Base-by-base conservation (phyloP, 2,888 invertebrate species). In the Ophraella communa region DNA sequence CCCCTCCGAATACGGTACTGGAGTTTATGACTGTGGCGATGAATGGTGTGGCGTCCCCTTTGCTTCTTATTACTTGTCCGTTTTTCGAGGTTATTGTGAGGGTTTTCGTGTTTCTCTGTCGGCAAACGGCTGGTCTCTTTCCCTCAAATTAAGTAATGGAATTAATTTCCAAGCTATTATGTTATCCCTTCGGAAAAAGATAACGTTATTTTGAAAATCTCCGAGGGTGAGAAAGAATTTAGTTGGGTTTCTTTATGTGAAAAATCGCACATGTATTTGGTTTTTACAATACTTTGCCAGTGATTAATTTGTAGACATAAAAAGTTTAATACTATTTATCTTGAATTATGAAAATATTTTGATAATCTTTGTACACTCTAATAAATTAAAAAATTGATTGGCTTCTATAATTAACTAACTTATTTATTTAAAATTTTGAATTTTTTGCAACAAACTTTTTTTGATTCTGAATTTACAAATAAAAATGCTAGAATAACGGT, bases 131-230 rank as follows among this genome's bases (percentile, higher is more conserved):
- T 27, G 39, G 17, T 45, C 8, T 49, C 49, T 49, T 57, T 57
- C 49, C 57, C 47, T 33, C 27, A 57, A 57, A 57, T 49, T 57
- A 57, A 57, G 57, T 57, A 57, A 57, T 57, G 49, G 57, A 49
- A 57, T 57, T 57, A 57, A 57, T 57, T 57, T 57, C 35, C 21
- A 33, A 35, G 57, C 47, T 49, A 57, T 57, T 57, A 57, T 57
- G 47, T 47, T 57, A 23, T 47, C 24, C 55, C 57, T 23, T 49
- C 47, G 33, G n/a, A 56, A 55, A 49, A 57, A 47, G 49, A 57
- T 57, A 54, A 42, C 39, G 39, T 14, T 35, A 39, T 4, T 17
- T 17, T 11, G 21, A 47, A 21, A 47, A 47, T 21, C 20, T 21
- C 21, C 21, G 45, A 45, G 21, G 18, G 11, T 20, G 45, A 21